Evolutionary conservation across 1,140 invertebrate genomes (phyloP).

Genomic region (Procambarus virginalis): DNA sequence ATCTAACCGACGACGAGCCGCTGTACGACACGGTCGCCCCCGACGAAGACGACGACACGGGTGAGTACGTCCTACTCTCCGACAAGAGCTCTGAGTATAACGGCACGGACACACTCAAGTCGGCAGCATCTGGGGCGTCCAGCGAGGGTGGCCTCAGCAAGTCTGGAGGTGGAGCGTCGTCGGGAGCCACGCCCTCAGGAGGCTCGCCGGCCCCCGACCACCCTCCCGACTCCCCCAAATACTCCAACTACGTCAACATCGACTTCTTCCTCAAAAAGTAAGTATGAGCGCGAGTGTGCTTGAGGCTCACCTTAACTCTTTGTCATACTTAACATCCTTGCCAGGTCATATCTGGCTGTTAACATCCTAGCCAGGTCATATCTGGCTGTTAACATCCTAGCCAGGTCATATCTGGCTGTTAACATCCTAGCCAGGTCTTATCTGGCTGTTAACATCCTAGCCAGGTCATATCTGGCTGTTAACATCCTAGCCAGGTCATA

Average conservation of each 20-base stretch:
- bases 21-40: constrained; percentile 88
- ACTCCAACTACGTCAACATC: constrained; percentile 75
- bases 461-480: too few relatives aligned
- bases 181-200: constrained; percentile 74
- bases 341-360: too few relatives aligned
- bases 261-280: constrained; percentile 71
- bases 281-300: constrained; percentile 8
- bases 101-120: constrained; percentile 67
- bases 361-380: too few relatives aligned
- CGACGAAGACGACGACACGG: constrained; percentile 85
- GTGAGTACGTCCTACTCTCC: constrained; percentile 78
- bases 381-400: too few relatives aligned
- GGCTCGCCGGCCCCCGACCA: constrained; percentile 72
- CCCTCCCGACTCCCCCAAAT: constrained; percentile 72
- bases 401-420: too few relatives aligned
- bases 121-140: constrained; percentile 66
- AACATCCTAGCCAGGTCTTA: too few relatives aligned
- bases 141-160: constrained; percentile 69
- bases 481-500: too few relatives aligned
- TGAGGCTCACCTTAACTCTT: too few relatives aligned
- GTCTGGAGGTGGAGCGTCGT: constrained; percentile 71
- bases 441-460: too few relatives aligned
- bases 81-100: constrained; percentile 75
- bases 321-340: too few relatives aligned
- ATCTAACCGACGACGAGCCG: constrained; percentile 78